These are phyloP conservation scores for Pteropus alecto DNA, from an alignment of 2,113 vertebrate genomes.

Conservation along the genomic window DNA sequence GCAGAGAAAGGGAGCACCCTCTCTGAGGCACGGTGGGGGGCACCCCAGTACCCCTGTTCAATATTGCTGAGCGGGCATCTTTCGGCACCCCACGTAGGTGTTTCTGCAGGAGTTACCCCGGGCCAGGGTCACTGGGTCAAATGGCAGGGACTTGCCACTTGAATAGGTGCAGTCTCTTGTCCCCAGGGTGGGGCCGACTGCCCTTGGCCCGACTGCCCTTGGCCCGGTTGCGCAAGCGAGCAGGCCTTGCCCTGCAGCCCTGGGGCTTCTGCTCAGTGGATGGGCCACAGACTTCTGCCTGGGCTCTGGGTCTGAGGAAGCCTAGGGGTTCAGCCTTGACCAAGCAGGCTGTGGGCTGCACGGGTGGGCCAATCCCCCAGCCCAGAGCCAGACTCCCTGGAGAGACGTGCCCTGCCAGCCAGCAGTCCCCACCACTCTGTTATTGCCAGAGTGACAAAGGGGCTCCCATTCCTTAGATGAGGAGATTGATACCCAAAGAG, in stretches of 20 bases:
- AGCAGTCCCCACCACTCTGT: not conserved
- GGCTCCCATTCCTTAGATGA: not conserved
- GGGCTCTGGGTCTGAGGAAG: not conserved
- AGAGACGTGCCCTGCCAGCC: not conserved
- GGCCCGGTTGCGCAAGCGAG: not conserved
- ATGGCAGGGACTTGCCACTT: not conserved
- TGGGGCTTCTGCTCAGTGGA: not conserved
- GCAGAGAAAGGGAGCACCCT: not conserved
- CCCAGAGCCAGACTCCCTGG: not conserved
- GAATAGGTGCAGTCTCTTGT: not conserved
- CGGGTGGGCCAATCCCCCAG: not conserved
- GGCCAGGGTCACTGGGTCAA: not conserved
- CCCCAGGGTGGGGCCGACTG: not conserved
- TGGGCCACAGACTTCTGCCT: not conserved
- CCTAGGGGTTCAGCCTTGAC: not conserved
- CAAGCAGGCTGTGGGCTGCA: not conserved
- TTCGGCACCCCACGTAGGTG: not conserved
- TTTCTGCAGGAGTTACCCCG: not conserved
- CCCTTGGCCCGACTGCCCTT: no score
- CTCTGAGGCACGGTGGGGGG: not conserved
- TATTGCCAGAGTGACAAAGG: not conserved
- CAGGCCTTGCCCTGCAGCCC: not conserved
- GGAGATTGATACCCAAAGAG: not conserved
- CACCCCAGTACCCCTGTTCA: not conserved
- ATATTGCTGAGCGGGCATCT: not conserved